Conservation (phyloP, 2,113 vertebrate species). For the Microtus pennsylvanicus region DNA sequence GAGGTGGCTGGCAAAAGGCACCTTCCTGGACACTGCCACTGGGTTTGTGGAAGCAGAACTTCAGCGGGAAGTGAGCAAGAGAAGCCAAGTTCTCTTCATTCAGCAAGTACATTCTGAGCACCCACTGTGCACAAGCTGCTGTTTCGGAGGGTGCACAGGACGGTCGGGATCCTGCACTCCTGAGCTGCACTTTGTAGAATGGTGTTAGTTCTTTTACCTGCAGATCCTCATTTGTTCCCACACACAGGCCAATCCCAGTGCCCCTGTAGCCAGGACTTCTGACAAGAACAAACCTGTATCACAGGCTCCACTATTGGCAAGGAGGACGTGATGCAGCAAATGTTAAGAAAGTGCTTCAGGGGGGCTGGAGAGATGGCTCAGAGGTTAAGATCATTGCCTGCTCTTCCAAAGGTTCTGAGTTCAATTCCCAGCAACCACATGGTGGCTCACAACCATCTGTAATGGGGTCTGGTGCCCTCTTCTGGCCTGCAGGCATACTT, state of each 20-base stretch:
- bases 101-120: not conserved
- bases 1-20: not conserved
- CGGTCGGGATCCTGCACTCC: not conserved
- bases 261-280: not conserved
- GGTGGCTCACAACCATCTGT: too few relatives aligned
- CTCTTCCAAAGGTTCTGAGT: too few relatives aligned
- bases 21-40: not conserved
- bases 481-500: too few relatives aligned
- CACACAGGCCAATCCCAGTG: not conserved
- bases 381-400: too few relatives aligned
- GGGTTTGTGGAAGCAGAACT: not conserved
- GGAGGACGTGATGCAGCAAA: not conserved
- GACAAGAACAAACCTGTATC: not conserved
- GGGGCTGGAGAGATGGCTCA: too few relatives aligned
- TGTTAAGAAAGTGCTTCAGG: not conserved
- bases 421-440: too few relatives aligned
- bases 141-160: not conserved
- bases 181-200: not conserved
- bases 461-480: too few relatives aligned
- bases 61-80: not conserved
- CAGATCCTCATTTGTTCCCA: not conserved
- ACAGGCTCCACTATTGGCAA: not conserved
- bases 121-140: not conserved
- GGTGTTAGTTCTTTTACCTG: not conserved
- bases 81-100: not conserved